Evolutionary conservation across 2,797 vertebrate species (phyloP).

Genomic region (Limosa lapponica): DNA sequence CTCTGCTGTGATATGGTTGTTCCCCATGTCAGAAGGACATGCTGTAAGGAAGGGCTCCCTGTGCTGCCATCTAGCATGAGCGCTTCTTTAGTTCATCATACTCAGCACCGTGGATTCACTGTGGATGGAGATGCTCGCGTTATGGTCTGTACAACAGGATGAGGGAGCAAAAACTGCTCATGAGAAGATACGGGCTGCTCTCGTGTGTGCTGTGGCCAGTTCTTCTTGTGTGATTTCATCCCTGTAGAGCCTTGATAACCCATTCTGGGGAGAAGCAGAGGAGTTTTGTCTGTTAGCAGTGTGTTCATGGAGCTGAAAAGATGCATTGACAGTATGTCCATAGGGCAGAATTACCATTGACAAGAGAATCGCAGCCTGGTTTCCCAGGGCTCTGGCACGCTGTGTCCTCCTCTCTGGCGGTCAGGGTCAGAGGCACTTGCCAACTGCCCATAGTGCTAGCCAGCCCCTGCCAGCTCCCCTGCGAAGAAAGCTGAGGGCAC

Average conservation of each 20-base stretch:
- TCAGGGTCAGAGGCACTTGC: background rate
- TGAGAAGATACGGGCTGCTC: background rate
- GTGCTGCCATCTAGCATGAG: background rate
- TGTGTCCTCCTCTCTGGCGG: fast-evolving
- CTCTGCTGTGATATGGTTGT: background rate
- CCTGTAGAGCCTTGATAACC: background rate
- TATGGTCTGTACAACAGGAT: fast-evolving
- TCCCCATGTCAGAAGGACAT: background rate
- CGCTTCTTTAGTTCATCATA: fast-evolving
- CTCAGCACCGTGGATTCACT: fast-evolving
- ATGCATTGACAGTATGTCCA: background rate
- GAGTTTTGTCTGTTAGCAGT: background rate
- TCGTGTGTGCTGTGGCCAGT: fast-evolving
- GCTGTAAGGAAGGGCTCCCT: background rate
- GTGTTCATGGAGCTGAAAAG: background rate
- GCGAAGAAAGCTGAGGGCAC: background rate
- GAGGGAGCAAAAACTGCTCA: background rate
- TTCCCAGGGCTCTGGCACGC: background rate
- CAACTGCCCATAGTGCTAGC: fast-evolving
- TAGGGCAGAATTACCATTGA: background rate
- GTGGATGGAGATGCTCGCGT: fast-evolving
- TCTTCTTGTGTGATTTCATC: fast-evolving
- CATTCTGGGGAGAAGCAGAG: background rate
- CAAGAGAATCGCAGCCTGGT: fast-evolving
- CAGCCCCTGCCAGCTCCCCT: background rate